A percentile compares a stretch with the other conserved stretches of the same genome.
These are phyloP conservation scores for Cyrtodaria siliqua DNA, from an alignment of 2,888 invertebrate genomes.

Conservation along the genomic window DNA sequence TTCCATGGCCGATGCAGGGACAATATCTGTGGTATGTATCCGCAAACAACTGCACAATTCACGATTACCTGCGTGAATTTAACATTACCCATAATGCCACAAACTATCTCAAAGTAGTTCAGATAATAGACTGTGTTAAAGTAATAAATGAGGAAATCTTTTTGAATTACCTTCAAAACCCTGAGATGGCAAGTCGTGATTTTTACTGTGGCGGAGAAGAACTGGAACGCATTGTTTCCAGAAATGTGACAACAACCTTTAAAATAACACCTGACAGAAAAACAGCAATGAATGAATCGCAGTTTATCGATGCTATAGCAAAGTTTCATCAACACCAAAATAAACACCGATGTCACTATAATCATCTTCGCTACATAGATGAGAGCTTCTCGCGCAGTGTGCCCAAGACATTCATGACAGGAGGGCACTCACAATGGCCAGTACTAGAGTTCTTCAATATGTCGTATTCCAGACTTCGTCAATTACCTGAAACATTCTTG, in stretches of 20 bases:
- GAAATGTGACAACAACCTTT: conserved; percentile 42
- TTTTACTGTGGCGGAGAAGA: conserved; percentile 50
- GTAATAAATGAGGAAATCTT: conserved; percentile 15
- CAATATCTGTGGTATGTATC: conserved; percentile 51
- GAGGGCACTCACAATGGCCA: conserved; percentile 40
- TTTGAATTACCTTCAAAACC: conserved; percentile 22
- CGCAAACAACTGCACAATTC: conserved; percentile 45
- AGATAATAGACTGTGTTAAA: conserved; percentile 33
- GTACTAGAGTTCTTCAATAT: conserved; percentile 53
- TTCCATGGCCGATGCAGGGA: conserved; percentile 60
- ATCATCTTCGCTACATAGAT: conserved; percentile 45
- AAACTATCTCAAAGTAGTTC: conserved; percentile 39
- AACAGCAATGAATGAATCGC: conserved; percentile 1
- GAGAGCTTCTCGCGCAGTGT: conserved; percentile 33
- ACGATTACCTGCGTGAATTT: conserved; percentile 42
- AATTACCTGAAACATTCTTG: conserved; percentile 35
- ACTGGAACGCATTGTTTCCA: conserved; percentile 33
- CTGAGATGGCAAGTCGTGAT: conserved; percentile 32
- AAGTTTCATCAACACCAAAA: conserved; percentile 38
- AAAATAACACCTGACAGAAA: background rate
- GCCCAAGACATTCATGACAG: conserved; percentile 35
- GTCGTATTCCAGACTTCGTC: conserved; percentile 34
- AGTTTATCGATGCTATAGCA: conserved; percentile 30
- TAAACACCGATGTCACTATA: conserved; percentile 27
- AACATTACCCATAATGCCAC: conserved; percentile 17